Percentiles rank a stretch among this genome's conserved stretches.
Conservation (phyloP, 2,888 invertebrate genomes). For the Apocheima hispidaria region DNA sequence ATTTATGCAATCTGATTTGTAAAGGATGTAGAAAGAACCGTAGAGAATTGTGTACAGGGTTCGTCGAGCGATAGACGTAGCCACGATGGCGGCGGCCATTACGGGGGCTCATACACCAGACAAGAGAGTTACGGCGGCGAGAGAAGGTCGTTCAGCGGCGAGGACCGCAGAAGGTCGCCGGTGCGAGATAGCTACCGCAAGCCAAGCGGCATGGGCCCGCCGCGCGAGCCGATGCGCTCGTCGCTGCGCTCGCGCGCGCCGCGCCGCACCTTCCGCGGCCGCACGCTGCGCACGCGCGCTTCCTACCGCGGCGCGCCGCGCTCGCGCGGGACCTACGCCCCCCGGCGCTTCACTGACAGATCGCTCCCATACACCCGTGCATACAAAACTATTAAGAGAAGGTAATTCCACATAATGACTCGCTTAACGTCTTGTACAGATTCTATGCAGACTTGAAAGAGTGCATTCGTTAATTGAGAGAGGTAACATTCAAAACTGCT, state of each 20-base stretch:
- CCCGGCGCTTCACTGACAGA: conserved; percentile 74
- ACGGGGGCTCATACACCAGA: conserved; percentile 84
- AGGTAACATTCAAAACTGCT: conserved; percentile 1
- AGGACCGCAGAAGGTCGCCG: conserved; percentile 85
- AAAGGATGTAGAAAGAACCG: conserved; percentile 71
- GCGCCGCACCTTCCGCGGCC: conserved; percentile 84
- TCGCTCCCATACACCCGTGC: conserved; percentile 76
- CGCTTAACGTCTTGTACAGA: conserved; percentile 50
- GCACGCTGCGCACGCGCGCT: conserved; percentile 84
- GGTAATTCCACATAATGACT: conserved; percentile 74
- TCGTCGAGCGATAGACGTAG: conserved; percentile 85
- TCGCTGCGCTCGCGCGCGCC: conserved; percentile 82
- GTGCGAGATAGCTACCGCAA: conserved; percentile 81
- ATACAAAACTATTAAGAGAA: conserved; percentile 81
- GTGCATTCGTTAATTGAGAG: conserved; percentile 4
- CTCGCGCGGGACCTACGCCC: conserved; percentile 78
- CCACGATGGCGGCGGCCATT: conserved; percentile 85
- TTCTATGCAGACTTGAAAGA: conserved; percentile 1
- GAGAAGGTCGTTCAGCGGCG: conserved; percentile 80
- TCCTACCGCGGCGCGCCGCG: conserved; percentile 79
- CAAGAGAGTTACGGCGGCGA: conserved; percentile 85
- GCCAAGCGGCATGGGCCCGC: conserved; percentile 80
- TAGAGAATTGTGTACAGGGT: conserved; percentile 84
- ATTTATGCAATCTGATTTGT: conserved; percentile 41
- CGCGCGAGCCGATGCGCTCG: conserved; percentile 71